Percentiles rank a stretch among this genome's conserved stretches.
Evolutionary conservation across 1,140 invertebrate genomes (phyloP).

Genomic region (Drosophila takahashii): DNA sequence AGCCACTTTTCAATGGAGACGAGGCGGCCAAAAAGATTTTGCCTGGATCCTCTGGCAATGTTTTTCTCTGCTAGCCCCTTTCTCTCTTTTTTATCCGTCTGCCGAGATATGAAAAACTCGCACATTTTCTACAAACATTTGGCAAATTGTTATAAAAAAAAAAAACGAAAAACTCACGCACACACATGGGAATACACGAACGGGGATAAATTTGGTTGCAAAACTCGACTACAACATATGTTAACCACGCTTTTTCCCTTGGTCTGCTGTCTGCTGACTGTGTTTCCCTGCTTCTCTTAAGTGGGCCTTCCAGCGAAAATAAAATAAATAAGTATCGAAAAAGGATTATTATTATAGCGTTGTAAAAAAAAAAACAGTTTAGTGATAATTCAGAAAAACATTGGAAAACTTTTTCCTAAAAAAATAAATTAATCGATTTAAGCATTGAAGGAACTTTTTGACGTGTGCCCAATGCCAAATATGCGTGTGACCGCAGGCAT

Average conservation of each 20-base stretch:
- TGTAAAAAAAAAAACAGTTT: no score
- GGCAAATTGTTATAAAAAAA: slow-evolving; percentile 76
- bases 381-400: no score
- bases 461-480: no score
- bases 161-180: slow-evolving; percentile 44
- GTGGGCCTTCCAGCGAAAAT: no score
- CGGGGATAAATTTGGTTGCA: slow-evolving; percentile 53
- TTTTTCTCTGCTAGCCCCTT: background rate
- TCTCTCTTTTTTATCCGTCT: background rate
- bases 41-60: slow-evolving; percentile 8
- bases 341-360: no score
- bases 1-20: slow-evolving; percentile 62
- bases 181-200: slow-evolving; percentile 40
- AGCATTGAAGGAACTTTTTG: no score
- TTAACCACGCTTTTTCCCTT: slow-evolving; percentile 63
- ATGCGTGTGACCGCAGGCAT: no score
- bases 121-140: slow-evolving; percentile 70
- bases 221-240: slow-evolving; percentile 68
- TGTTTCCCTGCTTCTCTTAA: slow-evolving; percentile 12
- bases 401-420: no score
- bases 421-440: no score
- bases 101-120: slow-evolving; percentile 55
- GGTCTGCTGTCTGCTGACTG: slow-evolving; percentile 32
- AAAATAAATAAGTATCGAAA: no score
- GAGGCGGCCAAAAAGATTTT: slow-evolving; percentile 37